Evolutionary conservation across 2,797 vertebrate species (phyloP).

Genomic region (Danionella dracula): DNA sequence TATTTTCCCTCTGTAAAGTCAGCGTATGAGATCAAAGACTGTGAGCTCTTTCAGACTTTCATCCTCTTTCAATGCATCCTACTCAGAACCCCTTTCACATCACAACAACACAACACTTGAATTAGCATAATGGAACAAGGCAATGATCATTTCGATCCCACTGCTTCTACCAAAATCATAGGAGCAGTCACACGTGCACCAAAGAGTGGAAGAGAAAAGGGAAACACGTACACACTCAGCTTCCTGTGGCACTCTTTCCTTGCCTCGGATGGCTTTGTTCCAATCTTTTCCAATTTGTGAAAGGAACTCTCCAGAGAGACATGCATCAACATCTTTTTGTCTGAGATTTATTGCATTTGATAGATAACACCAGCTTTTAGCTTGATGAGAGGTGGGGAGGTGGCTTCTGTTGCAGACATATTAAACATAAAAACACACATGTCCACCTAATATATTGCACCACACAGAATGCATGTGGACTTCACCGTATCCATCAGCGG

Average conservation of each 20-base stretch:
- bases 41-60: conserved; percentile 3
- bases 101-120: conserved; percentile 60
- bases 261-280: conserved; percentile 30
- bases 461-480: conserved; percentile 10
- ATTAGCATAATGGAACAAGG: conserved; percentile 72
- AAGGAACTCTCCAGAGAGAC: conserved; percentile 27
- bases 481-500: not conserved
- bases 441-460: not conserved
- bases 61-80: not conserved
- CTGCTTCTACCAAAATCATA: conserved; percentile 53
- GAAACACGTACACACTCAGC: conserved; percentile 20
- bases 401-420: conserved; percentile 24
- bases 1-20: conserved; percentile 11
- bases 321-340: conserved; percentile 28
- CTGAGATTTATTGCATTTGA: conserved; percentile 5
- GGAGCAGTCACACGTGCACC: conserved; percentile 18
- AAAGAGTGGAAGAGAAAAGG: not conserved
- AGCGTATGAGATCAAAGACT: conserved; percentile 29
- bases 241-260: conserved; percentile 33
- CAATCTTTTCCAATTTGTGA: conserved; percentile 31
- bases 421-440: conserved; percentile 7
- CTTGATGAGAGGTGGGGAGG: conserved; percentile 13
- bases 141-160: conserved; percentile 64
- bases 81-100: conserved; percentile 32
- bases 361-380: conserved; percentile 26